phyloP scores from a whole-genome alignment of 2,113 vertebrate genomes.

The Toxotes jaculatrix region DNA sequence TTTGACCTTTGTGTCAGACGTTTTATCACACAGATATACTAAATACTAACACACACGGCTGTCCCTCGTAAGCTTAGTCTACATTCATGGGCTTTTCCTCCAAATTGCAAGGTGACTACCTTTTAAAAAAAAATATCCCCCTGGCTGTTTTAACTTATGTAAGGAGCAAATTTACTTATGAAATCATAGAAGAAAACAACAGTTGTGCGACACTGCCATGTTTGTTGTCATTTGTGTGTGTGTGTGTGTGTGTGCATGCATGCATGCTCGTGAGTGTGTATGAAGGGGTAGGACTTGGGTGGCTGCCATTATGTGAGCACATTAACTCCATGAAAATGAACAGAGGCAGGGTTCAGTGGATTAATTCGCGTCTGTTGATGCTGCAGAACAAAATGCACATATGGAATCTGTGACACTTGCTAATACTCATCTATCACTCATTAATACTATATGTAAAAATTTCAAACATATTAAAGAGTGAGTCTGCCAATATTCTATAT shows the following conservation, averaged over 20 bases:
- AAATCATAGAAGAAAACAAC: background rate
- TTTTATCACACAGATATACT: conserved; percentile 24
- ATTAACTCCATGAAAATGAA: background rate
- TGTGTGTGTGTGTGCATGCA: too few relatives aligned
- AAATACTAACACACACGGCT: conserved; percentile 12
- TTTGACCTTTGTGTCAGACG: conserved; percentile 56
- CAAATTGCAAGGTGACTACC: background rate
- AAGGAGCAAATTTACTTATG: background rate
- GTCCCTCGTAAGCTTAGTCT: background rate
- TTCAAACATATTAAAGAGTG: background rate
- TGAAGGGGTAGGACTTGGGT: background rate
- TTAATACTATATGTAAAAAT: too few relatives aligned
- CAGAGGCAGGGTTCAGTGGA: background rate
- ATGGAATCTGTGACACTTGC: background rate
- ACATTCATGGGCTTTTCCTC: background rate
- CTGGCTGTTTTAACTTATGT: conserved; percentile 3
- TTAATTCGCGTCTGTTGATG: background rate
- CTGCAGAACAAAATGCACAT: conserved; percentile 15
- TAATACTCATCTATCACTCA: background rate
- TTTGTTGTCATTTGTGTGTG: background rate
- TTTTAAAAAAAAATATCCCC: background rate
- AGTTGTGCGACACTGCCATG: background rate
- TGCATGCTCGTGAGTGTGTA: background rate
- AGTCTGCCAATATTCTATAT: background rate
- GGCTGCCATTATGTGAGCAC: background rate